Evolutionary conservation across 1,140 invertebrate species (phyloP).

Genomic region (Amphibalanus amphitrite): DNA sequence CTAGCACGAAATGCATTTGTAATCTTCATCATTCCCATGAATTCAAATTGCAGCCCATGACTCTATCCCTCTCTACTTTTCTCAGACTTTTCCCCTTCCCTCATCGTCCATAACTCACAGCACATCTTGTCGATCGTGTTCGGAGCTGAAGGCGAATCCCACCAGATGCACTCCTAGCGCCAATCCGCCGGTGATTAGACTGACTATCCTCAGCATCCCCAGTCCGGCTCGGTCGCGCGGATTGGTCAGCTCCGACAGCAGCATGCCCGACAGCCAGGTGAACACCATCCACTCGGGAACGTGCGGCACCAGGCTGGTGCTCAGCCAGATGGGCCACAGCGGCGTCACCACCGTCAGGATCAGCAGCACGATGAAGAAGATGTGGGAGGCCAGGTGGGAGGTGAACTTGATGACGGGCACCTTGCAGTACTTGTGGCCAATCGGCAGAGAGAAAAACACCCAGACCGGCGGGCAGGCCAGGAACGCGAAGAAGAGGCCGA

Average conservation of each 20-base stretch:
- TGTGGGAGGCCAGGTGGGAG: conserved; percentile 95
- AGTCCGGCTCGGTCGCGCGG: conserved; percentile 84
- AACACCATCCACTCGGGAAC: conserved; percentile 94
- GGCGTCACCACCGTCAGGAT: conserved; percentile 79
- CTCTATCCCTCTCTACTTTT: too few relatives aligned
- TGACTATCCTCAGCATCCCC: conserved; percentile 54
- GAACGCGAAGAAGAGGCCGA: conserved; percentile 78
- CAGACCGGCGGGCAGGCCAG: conserved; percentile 87
- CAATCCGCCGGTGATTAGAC: conserved; percentile 77
- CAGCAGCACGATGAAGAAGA: conserved; percentile 88
- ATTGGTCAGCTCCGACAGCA: conserved; percentile 91
- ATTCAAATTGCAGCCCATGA: too few relatives aligned
- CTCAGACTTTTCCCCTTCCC: too few relatives aligned
- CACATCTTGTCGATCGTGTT: background rate
- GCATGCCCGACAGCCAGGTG: conserved; percentile 84
- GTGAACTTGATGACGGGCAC: conserved; percentile 97
- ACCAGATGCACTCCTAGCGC: conserved; percentile 78
- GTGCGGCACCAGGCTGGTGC: conserved; percentile 29
- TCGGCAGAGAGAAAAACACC: conserved; percentile 85
- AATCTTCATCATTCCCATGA: too few relatives aligned
- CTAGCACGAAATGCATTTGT: too few relatives aligned
- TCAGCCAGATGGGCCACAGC: conserved; percentile 37
- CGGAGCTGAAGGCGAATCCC: conserved; percentile 33
- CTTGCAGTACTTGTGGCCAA: conserved; percentile 84
- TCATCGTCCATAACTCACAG: too few relatives aligned